These are phyloP conservation scores for Gadus macrocephalus DNA, from an alignment of 2,113 vertebrate species.

Conservation along the genomic window DNA sequence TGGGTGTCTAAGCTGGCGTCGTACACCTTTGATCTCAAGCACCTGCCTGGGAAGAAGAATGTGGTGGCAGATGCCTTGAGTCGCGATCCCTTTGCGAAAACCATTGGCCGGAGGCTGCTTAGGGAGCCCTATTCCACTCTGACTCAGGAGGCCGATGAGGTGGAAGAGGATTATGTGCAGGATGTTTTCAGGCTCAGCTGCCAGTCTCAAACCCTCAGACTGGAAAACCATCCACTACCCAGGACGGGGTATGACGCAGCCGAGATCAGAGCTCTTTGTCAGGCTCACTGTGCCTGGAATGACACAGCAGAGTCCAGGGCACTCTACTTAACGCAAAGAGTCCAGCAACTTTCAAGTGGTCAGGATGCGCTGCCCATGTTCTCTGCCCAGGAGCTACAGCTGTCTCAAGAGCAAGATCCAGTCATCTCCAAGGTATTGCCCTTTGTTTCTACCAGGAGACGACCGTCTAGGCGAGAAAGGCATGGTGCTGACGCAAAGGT, in stretches of 20 bases:
- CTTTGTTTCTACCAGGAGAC: too few species aligned
- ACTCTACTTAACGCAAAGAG: constrained; percentile 5
- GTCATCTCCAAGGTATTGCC: too few species aligned
- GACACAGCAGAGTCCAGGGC: constrained; percentile 15
- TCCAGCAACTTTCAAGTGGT: constrained; percentile 17
- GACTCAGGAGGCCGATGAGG: neutral
- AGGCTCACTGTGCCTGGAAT: constrained; percentile 9
- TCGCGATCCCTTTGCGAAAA: constrained; percentile 2
- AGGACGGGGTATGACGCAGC: neutral
- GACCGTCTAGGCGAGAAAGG: too few species aligned
- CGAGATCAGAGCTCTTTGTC: constrained; percentile 20
- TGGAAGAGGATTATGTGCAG: constrained; percentile 4
- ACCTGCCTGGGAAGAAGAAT: constrained; percentile 8
- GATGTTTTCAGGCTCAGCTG: constrained; percentile 18
- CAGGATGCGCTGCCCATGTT: constrained; percentile 12
- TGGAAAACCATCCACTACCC: neutral
- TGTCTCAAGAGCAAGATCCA: constrained; percentile 5
- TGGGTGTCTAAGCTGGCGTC: constrained; percentile 20
- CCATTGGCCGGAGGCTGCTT: constrained; percentile 7
- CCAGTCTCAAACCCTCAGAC: constrained; percentile 4
- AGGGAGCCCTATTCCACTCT: constrained; percentile 10
- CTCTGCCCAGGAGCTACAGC: constrained; percentile 12
- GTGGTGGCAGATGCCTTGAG: constrained; percentile 14
- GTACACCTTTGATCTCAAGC: constrained; percentile 14
- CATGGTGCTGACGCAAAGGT: too few species aligned